Percentiles rank a stretch among this genome's conserved stretches.
Evolutionary conservation across 2,888 invertebrate species (phyloP).

Genomic region (Tupiocoris notatus): DNA sequence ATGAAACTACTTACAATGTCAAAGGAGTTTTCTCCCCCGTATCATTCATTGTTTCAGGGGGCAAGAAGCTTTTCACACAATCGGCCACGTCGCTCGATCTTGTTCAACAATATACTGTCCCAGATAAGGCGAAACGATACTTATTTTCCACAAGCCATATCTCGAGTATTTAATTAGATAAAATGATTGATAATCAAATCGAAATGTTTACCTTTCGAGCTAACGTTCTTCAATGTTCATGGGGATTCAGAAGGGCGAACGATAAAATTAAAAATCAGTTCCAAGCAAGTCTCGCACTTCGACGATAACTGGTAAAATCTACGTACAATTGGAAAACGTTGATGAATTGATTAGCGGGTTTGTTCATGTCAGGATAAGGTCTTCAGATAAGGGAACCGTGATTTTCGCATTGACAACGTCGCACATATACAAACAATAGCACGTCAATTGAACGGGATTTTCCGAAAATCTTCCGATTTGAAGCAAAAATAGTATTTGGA

Average conservation of each 20-base stretch:
- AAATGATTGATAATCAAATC: constrained; percentile 22
- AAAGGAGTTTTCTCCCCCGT: constrained; percentile 40
- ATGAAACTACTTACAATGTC: constrained; percentile 31
- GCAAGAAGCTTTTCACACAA: constrained; percentile 12
- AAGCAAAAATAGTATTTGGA: too few species aligned
- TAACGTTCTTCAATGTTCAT: background rate
- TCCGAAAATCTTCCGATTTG: too few species aligned
- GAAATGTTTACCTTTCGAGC: constrained; percentile 20
- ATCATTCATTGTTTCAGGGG: constrained; percentile 11
- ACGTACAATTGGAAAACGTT: too few species aligned
- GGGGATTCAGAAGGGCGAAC: background rate
- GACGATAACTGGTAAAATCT: background rate
- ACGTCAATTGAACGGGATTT: too few species aligned
- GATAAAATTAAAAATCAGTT: background rate
- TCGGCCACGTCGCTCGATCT: constrained; percentile 31
- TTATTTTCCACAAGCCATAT: constrained; percentile 11
- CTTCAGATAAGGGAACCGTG: too few species aligned
- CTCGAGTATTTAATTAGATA: constrained; percentile 23
- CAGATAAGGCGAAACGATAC: constrained; percentile 30
- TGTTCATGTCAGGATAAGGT: too few species aligned
- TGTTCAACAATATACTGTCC: constrained; percentile 23
- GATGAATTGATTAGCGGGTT: too few species aligned
- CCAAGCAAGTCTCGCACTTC: background rate
- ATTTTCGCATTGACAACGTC: too few species aligned
- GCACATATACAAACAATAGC: too few species aligned